Evolutionary conservation across 2,113 vertebrate species (phyloP), one percentile per base, ranked within the genome.

Genomic region (Mobula hypostoma): DNA sequence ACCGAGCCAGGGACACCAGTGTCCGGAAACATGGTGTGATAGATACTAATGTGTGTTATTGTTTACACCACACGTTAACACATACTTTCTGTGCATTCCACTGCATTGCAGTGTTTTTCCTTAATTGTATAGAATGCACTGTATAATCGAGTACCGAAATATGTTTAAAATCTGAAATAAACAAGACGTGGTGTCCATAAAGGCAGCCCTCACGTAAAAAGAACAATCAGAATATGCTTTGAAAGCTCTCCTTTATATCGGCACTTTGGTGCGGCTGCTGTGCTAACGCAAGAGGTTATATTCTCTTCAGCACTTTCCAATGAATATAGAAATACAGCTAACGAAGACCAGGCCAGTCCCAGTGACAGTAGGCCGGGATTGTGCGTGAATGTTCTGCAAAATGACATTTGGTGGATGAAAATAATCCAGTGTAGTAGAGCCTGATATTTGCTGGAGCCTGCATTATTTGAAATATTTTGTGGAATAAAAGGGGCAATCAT

Each of bases 31-130:
- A 93, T 14, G 74, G 36, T 93, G 91, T 93, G 91, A 93, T 74
- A 93, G 91, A 93, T 93, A 93, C 70, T 93, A 40, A 36, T 93
- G 24, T 70, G 91, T 27, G 91, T 93, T 76, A 93, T 93, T 93
- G 91, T 93, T 93, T 93, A 66, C 68, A 74, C 68, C 70, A 92
- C 70, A 63, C 32, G 32, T 72, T 72, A 48, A 92, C 66, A 92
- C 88, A 93, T 29, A 48, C 21, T 76, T 76, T 40, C 70, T 29
- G 5, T 93, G 40, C 68, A 93, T 74, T 74, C 36, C 24, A 48
- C 68, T 21, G 68, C 91, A 29, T 74, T 56, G 24, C 40, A 74
- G 91, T n/a, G 19, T 76, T 21, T 76, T 76, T 72, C 24, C 21
- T 93, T 48, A 93, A 27, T 36, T 76, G 68, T 74, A 74, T n/a